Evolutionary conservation across 2,113 vertebrate species (phyloP), one percentile per base, ranked within the genome.

Genomic region (Labeo rohita): DNA sequence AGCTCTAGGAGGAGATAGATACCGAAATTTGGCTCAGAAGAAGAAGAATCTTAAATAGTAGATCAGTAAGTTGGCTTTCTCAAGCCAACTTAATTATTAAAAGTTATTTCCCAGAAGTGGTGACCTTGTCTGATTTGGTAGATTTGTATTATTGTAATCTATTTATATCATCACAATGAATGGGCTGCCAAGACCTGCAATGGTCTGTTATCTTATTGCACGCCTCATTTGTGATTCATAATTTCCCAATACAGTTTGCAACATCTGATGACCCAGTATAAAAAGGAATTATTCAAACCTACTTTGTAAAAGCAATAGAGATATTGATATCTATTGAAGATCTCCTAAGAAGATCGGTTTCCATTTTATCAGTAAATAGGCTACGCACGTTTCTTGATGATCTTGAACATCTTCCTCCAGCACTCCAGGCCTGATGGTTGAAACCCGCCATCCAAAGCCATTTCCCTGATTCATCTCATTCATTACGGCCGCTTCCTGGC

Each of bases 391-490:
- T 68, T 34, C 61, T 89, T 65, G 49, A 82, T 59, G 76, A 84
- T 86, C 78, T 72, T 70, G 80, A 34, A 78, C 77, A 39, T 76
- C 83, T 49, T 87, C 63, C 36, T 59, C 77, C 73, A 65, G 89
- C 36, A 86, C 72, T 54, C 85, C 87, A 85, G 61, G 9, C 39
- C 56, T 39, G 63, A 63, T 80, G 79, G 68, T 88, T 83, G 61
- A 45, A 89, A 83, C 83, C 12, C 63, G 23, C 83, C 79, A 78
- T 89, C 89, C 21, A 59, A 84, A 28, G 10, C 89, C 90, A 87
- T 90, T 91, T 89, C 87, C 84, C 86, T 88, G 86, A 92, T 90
- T 91, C 87, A 89, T 93, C 89, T 90, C 77, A 76, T 89, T 90
- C 90, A 91, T 90, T 91, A 88, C 56, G 39, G 65, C 65, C 83